These are phyloP conservation scores for Anhinga rufa DNA, from an alignment of 2,113 vertebrate species.

Conservation along the genomic window DNA sequence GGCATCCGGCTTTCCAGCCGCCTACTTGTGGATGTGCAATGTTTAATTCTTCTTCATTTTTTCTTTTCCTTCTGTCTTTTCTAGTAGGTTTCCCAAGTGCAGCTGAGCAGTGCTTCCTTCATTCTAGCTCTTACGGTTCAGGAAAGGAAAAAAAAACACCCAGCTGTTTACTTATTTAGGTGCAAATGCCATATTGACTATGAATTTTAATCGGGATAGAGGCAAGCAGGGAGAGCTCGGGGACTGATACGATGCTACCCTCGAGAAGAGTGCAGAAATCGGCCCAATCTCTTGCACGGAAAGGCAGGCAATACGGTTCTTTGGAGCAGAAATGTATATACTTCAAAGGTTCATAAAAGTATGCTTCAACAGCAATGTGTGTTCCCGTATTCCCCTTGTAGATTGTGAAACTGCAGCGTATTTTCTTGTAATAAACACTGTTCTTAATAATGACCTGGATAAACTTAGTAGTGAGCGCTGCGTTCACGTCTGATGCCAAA, in stretches of 20 bases:
- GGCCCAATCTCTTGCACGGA: neutral
- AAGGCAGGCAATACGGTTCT: neutral
- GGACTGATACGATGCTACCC: neutral
- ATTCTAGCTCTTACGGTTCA: neutral
- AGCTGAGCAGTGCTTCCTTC: constrained; percentile 17
- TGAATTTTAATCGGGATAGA: neutral
- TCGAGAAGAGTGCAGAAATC: neutral
- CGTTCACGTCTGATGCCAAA: neutral
- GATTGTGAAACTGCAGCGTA: neutral
- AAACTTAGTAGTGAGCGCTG: neutral
- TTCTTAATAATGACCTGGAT: neutral
- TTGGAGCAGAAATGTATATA: neutral
- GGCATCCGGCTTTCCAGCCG: neutral
- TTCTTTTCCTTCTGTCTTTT: neutral
- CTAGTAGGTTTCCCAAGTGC: constrained; percentile 27
- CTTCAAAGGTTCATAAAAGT: neutral
- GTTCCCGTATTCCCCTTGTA: neutral
- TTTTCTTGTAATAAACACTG: neutral
- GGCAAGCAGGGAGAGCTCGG: neutral
- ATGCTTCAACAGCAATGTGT: neutral
- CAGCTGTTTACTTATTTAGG: neutral
- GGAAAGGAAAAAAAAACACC: neutral
- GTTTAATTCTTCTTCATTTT: neutral
- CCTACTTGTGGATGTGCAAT: neutral
- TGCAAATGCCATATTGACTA: neutral